Conservation (phyloP, 2,113 vertebrate species). For the Epinephelus cyanopodus region DNA sequence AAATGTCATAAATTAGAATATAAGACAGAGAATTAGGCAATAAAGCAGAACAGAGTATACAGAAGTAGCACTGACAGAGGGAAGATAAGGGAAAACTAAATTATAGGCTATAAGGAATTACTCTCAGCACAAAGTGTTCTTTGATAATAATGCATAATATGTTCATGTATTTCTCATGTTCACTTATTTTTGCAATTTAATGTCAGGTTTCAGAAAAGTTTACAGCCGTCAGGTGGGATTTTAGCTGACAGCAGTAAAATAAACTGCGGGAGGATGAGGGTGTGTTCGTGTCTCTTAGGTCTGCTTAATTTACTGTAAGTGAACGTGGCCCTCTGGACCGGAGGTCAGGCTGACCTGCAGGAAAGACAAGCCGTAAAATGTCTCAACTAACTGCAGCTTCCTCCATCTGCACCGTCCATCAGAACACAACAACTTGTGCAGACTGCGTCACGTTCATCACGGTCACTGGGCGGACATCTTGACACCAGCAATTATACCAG, state of each 20-base stretch:
- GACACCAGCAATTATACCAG: background rate
- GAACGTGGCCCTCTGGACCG: conserved; percentile 14
- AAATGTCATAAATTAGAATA: background rate
- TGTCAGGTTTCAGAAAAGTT: background rate
- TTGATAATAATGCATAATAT: no score
- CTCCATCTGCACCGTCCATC: conserved; percentile 54
- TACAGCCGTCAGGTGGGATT: background rate
- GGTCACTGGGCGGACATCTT: background rate
- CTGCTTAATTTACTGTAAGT: conserved; percentile 11
- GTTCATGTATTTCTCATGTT: background rate
- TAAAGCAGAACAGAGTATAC: background rate
- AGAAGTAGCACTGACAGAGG: no score
- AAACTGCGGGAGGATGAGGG: conserved; percentile 12
- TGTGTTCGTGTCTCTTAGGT: conserved; percentile 44
- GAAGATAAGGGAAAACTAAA: no score
- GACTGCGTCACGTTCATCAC: background rate
- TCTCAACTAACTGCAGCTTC: conserved; percentile 25
- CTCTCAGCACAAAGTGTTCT: no score
- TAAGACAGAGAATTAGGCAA: background rate
- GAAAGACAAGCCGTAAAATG: conserved; percentile 37
- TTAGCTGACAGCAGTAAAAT: background rate
- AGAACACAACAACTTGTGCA: background rate
- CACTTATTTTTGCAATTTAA: background rate
- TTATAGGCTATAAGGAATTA: no score
- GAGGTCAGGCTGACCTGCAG: conserved; percentile 32